Conservation (phyloP, 2,113 vertebrate genomes). For the Percina caprodes region DNA sequence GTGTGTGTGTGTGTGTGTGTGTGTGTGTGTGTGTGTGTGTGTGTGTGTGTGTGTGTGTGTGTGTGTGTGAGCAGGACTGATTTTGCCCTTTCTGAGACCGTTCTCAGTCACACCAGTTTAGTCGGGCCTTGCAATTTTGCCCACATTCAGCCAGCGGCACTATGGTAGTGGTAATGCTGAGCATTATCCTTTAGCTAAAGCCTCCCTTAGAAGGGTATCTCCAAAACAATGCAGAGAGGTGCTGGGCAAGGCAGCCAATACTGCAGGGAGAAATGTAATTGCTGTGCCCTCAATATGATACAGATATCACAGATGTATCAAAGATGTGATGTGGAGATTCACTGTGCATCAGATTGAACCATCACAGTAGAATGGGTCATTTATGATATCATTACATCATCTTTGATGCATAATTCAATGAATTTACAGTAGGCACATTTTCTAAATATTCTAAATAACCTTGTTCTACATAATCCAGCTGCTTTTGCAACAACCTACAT, state of each 20-base stretch:
- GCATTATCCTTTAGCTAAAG: constrained; percentile 52
- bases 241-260: constrained; percentile 11
- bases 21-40: constrained; percentile 27
- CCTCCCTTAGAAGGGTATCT: constrained; percentile 48
- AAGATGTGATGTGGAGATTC: constrained; percentile 37
- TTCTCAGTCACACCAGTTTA: constrained; percentile 78
- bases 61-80: constrained; percentile 25
- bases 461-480: not conserved
- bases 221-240: constrained; percentile 38
- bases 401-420: constrained; percentile 10
- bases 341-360: not conserved
- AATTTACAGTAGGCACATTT: constrained; percentile 6
- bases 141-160: constrained; percentile 65
- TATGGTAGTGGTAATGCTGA: constrained; percentile 48
- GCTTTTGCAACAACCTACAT: not conserved
- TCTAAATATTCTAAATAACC: not conserved
- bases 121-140: constrained; percentile 69
- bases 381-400: constrained; percentile 5
- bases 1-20: constrained; percentile 29
- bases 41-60: constrained; percentile 37
- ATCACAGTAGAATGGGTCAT: not conserved
- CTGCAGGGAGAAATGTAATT: constrained; percentile 54
- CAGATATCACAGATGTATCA: constrained; percentile 44
- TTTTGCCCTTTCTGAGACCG: constrained; percentile 57
- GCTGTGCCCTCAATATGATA: constrained; percentile 55